Base-by-base conservation (phyloP, 2,113 vertebrate genomes). In the Hoplias malabaricus region DNA sequence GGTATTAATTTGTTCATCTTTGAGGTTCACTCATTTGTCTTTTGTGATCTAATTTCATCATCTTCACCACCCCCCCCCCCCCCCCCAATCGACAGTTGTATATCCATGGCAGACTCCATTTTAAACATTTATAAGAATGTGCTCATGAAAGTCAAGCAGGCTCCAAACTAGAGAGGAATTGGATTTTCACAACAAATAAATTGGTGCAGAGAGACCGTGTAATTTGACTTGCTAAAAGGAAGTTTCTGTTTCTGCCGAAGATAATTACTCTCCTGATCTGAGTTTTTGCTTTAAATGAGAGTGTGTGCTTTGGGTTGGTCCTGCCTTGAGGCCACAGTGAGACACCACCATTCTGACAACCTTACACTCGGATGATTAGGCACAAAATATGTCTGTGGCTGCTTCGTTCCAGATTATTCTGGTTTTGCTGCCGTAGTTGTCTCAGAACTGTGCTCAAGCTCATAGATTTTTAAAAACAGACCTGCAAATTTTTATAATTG, bases 71-170 rank as follows among this genome's bases (percentile, higher is more conserved):
- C 57, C 67, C n/a, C n/a, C n/a, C n/a, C n/a, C n/a, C n/a, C n/a
- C n/a, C n/a, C n/a, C n/a, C n/a, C n/a, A n/a, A n/a, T n/a, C n/a
- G n/a, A n/a, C n/a, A n/a, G n/a, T 38, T 62, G n/a, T 50, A 57
- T 75, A 53, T 75, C 57, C 48, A 43, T 56, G 72, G 25, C 69
- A 73, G 54, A 46, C 40, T 66, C 53, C 27, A 62, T 23, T 70
- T 82, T 68, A 81, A 84, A 86, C 76, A 81, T 84, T 81, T 75
- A 83, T 83, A 79, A 81, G 77, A 29, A 63, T 61, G 3, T 21
- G 48, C 75, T 82, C 69, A 83, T 80, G 66, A 82, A 82, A 75
- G 78, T 83, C 38, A 71, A 86, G 56, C 34, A 75, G 62, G 68
- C 63, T 13, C 48, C 63, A 75, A 84, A 66, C 73, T 79, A 72